Evolutionary conservation across 2,113 vertebrate genomes (phyloP).

Genomic region (Struthio camelus): DNA sequence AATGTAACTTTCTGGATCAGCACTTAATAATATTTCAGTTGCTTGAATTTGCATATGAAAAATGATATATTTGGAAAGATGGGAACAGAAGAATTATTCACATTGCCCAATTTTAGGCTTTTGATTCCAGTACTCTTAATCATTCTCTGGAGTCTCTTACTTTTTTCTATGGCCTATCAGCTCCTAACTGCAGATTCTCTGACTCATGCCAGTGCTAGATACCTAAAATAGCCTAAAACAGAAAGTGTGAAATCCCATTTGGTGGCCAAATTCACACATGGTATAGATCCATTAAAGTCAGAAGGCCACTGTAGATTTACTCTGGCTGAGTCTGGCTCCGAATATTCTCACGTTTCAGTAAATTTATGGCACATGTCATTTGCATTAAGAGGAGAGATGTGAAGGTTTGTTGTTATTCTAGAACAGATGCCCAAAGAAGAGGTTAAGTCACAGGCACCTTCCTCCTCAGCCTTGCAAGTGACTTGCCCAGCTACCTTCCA

Average conservation of each 20-base stretch:
- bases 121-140: background rate
- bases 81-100: background rate
- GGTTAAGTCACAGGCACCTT: background rate
- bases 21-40: background rate
- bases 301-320: background rate
- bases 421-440: background rate
- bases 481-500: background rate
- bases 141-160: background rate
- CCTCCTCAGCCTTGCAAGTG: background rate
- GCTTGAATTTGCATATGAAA: background rate
- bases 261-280: slow-evolving; percentile 7
- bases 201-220: background rate
- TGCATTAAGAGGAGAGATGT: background rate
- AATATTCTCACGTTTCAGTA: slow-evolving; percentile 12
- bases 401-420: background rate
- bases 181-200: background rate
- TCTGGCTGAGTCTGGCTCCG: background rate
- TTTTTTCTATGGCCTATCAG: background rate
- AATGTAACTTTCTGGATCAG: background rate
- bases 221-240: background rate
- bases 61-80: background rate
- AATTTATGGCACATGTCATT: background rate
- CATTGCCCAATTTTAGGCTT: background rate
- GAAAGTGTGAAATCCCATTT: background rate
- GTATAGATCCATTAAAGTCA: background rate